phyloP scores from a whole-genome alignment of 2,888 invertebrate genomes.

The Antheraea yamamai region DNA sequence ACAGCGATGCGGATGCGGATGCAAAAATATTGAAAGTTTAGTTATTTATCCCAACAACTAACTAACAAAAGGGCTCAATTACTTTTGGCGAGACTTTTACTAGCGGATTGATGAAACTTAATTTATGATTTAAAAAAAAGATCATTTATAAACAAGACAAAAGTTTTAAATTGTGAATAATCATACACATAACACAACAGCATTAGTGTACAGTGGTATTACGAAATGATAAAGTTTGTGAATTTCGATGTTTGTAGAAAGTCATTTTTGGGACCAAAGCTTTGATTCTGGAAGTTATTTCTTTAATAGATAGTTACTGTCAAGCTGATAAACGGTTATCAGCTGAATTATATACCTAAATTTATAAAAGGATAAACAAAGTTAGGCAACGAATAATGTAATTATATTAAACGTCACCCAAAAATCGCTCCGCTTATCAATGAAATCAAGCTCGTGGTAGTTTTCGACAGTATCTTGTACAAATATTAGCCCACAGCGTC shows the following conservation, averaged over 20 bases:
- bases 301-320: background rate
- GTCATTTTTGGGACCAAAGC: background rate
- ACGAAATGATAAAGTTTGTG: background rate
- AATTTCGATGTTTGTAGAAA: background rate
- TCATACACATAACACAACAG: background rate
- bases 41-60: too few species aligned
- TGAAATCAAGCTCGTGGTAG: conserved; percentile 35
- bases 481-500: conserved; percentile 65
- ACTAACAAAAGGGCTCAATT: too few species aligned
- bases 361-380: background rate
- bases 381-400: background rate
- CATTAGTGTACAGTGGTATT: background rate
- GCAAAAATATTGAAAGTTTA: too few species aligned
- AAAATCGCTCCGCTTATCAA: conserved; percentile 42
- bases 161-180: background rate
- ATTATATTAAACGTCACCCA: background rate
- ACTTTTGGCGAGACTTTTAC: too few species aligned
- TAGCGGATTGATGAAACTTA: too few species aligned
- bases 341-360: background rate
- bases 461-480: conserved; percentile 56
- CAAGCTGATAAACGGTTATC: background rate
- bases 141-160: background rate
- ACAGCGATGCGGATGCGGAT: too few species aligned
- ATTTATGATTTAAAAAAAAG: too few species aligned
- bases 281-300: background rate